phyloP scores from a whole-genome alignment of 2,113 vertebrate species.

The Tragelaphus buxtoni region DNA sequence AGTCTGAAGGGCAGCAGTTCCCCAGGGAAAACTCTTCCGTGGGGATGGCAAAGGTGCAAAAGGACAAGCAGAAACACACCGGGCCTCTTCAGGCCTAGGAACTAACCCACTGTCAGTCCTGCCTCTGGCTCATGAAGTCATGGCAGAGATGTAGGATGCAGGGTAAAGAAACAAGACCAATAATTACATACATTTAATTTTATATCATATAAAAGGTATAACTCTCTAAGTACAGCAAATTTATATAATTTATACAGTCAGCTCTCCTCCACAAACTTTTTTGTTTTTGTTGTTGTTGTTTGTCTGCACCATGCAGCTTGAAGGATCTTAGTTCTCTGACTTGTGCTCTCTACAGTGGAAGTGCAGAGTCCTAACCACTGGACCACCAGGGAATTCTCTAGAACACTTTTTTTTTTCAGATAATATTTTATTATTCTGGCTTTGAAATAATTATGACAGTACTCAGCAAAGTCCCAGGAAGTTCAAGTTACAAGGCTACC shows the following conservation, averaged over 20 bases:
- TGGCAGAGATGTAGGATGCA: neutral
- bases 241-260: neutral
- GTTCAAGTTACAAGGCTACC: neutral
- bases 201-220: neutral
- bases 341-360: neutral
- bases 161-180: neutral
- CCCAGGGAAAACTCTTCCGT: neutral
- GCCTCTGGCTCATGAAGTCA: neutral
- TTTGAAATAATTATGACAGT: neutral
- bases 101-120: neutral
- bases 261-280: neutral
- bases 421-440: neutral
- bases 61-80: neutral
- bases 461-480: neutral
- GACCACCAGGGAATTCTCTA: neutral
- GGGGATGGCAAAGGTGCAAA: neutral
- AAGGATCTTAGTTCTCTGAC: neutral
- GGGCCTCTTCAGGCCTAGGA: neutral
- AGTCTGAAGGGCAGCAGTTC: neutral
- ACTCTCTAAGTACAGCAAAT: neutral
- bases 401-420: neutral
- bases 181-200: neutral
- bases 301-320: neutral
- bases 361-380: neutral
- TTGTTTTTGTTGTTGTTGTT: neutral